Conservation (phyloP, 1,140 invertebrate species). For the Telenomus remus region DNA sequence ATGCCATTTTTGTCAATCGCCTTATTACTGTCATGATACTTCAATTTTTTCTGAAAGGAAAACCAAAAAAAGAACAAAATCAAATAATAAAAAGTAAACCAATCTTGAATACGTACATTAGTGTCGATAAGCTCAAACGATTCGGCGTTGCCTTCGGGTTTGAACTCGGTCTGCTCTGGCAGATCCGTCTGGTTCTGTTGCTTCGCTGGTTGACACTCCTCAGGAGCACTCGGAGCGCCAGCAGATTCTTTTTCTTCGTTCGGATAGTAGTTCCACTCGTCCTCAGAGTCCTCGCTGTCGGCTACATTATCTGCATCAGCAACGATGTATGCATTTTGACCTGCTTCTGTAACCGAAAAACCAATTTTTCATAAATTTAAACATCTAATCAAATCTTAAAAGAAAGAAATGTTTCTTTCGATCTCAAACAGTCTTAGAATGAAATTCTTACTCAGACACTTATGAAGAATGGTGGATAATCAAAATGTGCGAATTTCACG, state of each 20-base stretch:
- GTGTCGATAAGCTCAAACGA: conserved; percentile 45
- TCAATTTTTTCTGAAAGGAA: too few species aligned
- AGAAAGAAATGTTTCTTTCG: too few species aligned
- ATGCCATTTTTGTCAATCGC: neutral
- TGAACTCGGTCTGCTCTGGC: conserved; percentile 3
- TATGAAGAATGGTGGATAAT: too few species aligned
- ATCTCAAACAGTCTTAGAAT: too few species aligned
- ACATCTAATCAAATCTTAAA: too few species aligned
- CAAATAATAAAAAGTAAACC: too few species aligned
- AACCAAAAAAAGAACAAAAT: too few species aligned
- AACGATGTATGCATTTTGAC: conserved; percentile 65
- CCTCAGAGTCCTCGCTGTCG: conserved; percentile 84
- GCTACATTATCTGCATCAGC: conserved; percentile 81
- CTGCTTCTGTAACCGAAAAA: conserved; percentile 63
- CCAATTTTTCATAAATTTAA: too few species aligned
- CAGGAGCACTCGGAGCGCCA: conserved; percentile 17
- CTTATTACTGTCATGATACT: neutral
- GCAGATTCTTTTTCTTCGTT: conserved; percentile 67
- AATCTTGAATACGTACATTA: conserved; percentile 44
- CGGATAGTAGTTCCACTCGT: conserved; percentile 86
- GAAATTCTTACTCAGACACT: too few species aligned
- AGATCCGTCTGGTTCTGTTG: conserved; percentile 15
- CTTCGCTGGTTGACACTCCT: conserved; percentile 34
- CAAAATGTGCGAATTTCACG: neutral
- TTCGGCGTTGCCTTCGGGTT: conserved; percentile 21